Evolutionary conservation across 2,113 vertebrate species (phyloP), one percentile per base, ranked within the genome.

Genomic region (Hypocryptadius cinnamomeus): DNA sequence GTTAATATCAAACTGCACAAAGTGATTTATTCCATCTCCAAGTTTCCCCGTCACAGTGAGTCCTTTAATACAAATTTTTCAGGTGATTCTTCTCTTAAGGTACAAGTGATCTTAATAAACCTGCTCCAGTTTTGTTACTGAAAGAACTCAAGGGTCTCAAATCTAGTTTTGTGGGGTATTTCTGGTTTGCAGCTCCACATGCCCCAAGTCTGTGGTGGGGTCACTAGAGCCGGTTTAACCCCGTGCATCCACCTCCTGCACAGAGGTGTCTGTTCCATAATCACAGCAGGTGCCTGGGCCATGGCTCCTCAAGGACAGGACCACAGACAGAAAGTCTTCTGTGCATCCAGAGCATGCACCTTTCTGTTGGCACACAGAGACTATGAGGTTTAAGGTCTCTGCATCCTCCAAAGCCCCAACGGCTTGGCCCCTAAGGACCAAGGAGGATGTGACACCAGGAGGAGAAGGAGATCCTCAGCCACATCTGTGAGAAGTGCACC

Each of bases 1-100:
- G 61, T 8, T 78, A 68, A 98, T 65, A 21, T 94, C 33, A 21
- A 98, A 95, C 90, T 94, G 81, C 8, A 77, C 82, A 80, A 98
- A 98, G 31, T 30, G 77, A 18, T 73, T 50, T 13, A 4, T 70
- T n/a, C 81, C 64, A 24, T 33, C 39, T 28, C 95, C 87, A 33
- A 94, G 92, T 13, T 91, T 89, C 37, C 97, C 97, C 2, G 0
- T 93, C 81, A 98, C 92, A 21, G 86, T 42, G 72, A 98, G 40
- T 40, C 97, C 98, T 98, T 87, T 37, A 86, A 89, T 15, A 47
- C 25, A 85, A 45, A 83, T 35, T 44, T 68, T 59, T 90, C 42
- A 79, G 30, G 54, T 72, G 42, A 77, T 35, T 4, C 8, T 17
- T 21, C 45, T 73, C 30, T 21, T 70, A 12, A 74, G 21, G 47